Percentiles rank a stretch among this genome's conserved stretches.
Evolutionary conservation across 2,113 vertebrate species (phyloP).

Genomic region (Silurus meridionalis): DNA sequence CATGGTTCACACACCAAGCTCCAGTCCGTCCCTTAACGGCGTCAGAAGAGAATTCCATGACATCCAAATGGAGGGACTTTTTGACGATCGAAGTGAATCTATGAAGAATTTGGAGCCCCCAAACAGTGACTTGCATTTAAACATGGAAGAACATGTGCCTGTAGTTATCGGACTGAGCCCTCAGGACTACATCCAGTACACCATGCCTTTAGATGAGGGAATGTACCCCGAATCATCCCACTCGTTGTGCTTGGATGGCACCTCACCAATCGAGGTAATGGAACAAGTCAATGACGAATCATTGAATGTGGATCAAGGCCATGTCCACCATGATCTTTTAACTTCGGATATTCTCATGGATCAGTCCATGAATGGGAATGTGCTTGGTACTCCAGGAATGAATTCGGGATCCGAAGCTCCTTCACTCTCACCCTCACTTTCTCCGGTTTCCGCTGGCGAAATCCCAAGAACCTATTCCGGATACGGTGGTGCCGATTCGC

Average conservation of each 20-base stretch:
- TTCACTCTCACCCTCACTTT: conserved; percentile 90
- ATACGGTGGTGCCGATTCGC: conserved; percentile 81
- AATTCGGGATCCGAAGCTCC: conserved; percentile 81
- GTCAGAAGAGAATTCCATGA: conserved; percentile 91
- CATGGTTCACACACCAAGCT: conserved; percentile 89
- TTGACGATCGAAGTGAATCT: conserved; percentile 80
- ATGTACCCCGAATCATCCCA: conserved; percentile 91
- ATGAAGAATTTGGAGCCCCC: conserved; percentile 83
- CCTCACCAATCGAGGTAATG: conserved; percentile 93
- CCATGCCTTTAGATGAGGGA: conserved; percentile 99
- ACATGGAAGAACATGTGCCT: conserved; percentile 94
- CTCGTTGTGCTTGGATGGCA: conserved; percentile 85
- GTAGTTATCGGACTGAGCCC: conserved; percentile 92
- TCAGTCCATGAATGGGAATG: conserved; percentile 80
- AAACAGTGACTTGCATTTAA: conserved; percentile 85
- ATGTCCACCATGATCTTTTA: conserved; percentile 79
- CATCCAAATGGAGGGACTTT: conserved; percentile 83
- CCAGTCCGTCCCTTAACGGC: conserved; percentile 87
- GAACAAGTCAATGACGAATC: conserved; percentile 75
- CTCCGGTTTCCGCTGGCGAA: conserved; percentile 81
- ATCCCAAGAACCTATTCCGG: conserved; percentile 87
- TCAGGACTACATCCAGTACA: conserved; percentile 99
- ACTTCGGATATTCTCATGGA: conserved; percentile 89
- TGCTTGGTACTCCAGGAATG: conserved; percentile 83
- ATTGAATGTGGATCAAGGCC: conserved; percentile 80